A percentile compares a stretch with the other conserved stretches of the same genome.
Evolutionary conservation across 2,888 invertebrate genomes (phyloP).

Genomic region (Andrena haemorrhoa): DNA sequence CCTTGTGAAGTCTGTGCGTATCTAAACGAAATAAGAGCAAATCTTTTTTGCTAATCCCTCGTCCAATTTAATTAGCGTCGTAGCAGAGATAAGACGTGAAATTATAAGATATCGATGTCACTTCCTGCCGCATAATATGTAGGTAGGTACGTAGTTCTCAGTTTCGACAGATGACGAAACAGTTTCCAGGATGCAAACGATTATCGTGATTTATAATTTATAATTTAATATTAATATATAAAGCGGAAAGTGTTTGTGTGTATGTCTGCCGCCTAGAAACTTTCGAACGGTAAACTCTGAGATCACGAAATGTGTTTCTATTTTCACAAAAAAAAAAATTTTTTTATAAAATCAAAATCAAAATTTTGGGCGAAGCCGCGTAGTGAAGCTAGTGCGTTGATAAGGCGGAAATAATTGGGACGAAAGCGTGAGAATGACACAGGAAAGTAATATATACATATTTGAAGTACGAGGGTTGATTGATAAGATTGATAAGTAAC

Average conservation of each 20-base stretch:
- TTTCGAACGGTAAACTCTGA: no score
- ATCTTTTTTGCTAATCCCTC: background rate
- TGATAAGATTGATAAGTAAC: no score
- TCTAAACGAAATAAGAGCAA: background rate
- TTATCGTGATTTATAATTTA: background rate
- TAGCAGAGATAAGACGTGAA: slow-evolving; percentile 21
- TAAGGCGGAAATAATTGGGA: background rate
- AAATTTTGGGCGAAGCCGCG: no score
- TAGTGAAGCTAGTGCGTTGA: no score
- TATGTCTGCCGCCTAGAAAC: no score
- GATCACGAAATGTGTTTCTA: no score
- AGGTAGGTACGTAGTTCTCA: slow-evolving; percentile 5
- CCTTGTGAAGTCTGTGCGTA: background rate
- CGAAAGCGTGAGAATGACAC: no score
- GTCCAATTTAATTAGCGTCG: slow-evolving; percentile 12
- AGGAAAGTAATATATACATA: no score
- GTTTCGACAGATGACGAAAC: background rate
- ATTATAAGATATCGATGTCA: slow-evolving; percentile 9
- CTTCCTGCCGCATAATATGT: background rate
- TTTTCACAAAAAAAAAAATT: no score
- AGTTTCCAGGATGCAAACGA: slow-evolving; percentile 19
- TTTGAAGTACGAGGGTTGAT: no score
- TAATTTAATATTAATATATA: background rate
- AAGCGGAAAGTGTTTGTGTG: background rate
- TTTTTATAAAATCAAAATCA: no score